These are phyloP conservation scores for Diabrotica virgifera DNA, from an alignment of 1,140 invertebrate genomes.

Conservation along the genomic window DNA sequence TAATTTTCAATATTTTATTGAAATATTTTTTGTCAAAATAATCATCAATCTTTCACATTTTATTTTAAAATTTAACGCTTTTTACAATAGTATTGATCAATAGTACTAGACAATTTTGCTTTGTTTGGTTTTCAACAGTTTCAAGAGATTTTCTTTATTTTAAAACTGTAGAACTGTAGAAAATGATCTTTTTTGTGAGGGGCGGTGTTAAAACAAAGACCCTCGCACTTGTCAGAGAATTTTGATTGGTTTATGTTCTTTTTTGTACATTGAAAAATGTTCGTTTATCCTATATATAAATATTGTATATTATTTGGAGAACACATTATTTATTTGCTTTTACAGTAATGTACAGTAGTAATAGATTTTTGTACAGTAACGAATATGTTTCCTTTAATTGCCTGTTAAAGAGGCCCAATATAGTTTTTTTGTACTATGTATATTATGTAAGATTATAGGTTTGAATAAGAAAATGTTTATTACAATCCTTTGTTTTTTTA, in stretches of 20 bases:
- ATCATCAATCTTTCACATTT: too few relatives aligned
- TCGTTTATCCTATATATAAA: constrained; percentile 17
- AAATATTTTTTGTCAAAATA: too few relatives aligned
- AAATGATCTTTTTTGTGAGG: too few relatives aligned
- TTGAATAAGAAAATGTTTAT: constrained; percentile 51
- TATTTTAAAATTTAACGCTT: too few relatives aligned
- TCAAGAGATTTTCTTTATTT: too few relatives aligned
- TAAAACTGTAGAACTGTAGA: too few relatives aligned
- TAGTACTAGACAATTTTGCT: too few relatives aligned
- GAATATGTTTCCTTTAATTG: constrained; percentile 42
- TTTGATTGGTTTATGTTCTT: constrained; percentile 17
- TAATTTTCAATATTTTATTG: too few relatives aligned
- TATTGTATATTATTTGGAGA: constrained; percentile 37
- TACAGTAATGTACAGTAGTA: constrained; percentile 47
- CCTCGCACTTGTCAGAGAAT: background rate
- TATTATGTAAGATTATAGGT: constrained; percentile 50
- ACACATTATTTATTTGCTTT: constrained; percentile 48
- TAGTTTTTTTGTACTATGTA: constrained; percentile 50
- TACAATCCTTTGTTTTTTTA: constrained; percentile 15
- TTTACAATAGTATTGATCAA: too few relatives aligned
- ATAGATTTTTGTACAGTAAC: constrained; percentile 47
- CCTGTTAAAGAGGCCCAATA: constrained; percentile 37
- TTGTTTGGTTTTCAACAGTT: too few relatives aligned
- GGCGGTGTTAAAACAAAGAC: too few relatives aligned
- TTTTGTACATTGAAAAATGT: constrained; percentile 23